These are phyloP conservation scores for Lasioglossum pauxillum DNA, from an alignment of 2,888 invertebrate genomes.

Conservation along the genomic window DNA sequence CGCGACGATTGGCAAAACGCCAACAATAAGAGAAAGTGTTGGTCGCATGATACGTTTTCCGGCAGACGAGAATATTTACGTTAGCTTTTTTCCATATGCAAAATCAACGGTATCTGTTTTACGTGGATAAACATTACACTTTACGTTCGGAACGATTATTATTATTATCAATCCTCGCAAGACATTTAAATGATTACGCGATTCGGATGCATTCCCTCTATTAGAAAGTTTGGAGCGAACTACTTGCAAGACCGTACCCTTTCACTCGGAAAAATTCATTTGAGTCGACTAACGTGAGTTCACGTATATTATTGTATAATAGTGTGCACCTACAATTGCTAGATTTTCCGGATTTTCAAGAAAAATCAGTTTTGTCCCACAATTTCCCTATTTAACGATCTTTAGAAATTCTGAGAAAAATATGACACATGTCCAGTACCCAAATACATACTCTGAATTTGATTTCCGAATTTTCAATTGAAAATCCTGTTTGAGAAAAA, in stretches of 20 bases:
- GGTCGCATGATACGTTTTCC: conserved; percentile 48
- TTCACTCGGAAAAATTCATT: conserved; percentile 5
- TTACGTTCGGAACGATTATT: not conserved
- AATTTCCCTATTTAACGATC: too few species aligned
- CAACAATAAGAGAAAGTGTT: conserved; percentile 54
- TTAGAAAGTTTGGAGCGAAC: conserved; percentile 14
- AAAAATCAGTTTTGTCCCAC: too few species aligned
- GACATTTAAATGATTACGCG: conserved; percentile 21
- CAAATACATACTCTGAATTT: too few species aligned
- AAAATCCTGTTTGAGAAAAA: too few species aligned
- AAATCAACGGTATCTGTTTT: not conserved
- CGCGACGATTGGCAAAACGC: conserved; percentile 23
- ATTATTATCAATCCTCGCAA: conserved; percentile 16
- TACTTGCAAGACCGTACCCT: not conserved
- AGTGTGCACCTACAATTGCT: not conserved
- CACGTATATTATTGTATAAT: not conserved
- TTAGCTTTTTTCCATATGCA: not conserved
- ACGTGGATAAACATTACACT: not conserved
- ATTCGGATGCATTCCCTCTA: conserved; percentile 14
- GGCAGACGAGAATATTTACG: conserved; percentile 34
- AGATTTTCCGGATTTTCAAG: too few species aligned
- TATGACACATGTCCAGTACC: too few species aligned
- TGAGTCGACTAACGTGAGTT: not conserved
- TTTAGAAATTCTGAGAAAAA: too few species aligned
- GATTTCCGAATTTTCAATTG: too few species aligned